Evolutionary conservation across 2,888 invertebrate genomes (phyloP).

Genomic region (Amphipoea oculea): DNA sequence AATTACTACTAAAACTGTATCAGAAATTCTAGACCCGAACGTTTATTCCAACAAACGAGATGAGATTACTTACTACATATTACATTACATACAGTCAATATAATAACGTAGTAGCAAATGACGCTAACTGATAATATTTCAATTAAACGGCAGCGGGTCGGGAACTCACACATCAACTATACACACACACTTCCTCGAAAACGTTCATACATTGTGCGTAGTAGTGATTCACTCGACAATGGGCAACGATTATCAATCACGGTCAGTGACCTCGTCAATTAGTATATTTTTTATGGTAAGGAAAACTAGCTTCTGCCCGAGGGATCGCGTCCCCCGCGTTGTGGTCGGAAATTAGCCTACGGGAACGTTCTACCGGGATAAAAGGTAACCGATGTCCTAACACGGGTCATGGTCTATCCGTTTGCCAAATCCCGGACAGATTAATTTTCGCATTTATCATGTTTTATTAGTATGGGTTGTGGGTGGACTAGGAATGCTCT

Average conservation of each 20-base stretch:
- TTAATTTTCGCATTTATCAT: neutral
- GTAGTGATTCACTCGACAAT: constrained; percentile 65
- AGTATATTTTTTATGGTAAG: constrained; percentile 58
- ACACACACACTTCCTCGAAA: constrained; percentile 24
- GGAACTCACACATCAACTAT: constrained; percentile 9
- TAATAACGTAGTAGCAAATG: constrained; percentile 57
- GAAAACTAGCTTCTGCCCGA: neutral
- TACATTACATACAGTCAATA: constrained; percentile 46
- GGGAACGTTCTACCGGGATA: neutral
- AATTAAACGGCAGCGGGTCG: constrained; percentile 64
- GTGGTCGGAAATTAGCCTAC: neutral
- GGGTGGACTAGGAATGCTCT: constrained; percentile 10
- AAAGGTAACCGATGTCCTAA: neutral
- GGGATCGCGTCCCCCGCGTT: neutral
- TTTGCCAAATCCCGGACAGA: neutral
- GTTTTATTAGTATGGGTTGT: constrained; percentile 9
- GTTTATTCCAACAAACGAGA: constrained; percentile 12
- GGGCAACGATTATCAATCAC: constrained; percentile 64
- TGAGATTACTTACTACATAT: constrained; percentile 54
- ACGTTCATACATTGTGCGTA: constrained; percentile 28
- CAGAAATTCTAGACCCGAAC: constrained; percentile 9
- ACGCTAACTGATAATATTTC: constrained; percentile 67
- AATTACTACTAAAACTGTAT: neutral
- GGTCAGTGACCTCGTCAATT: constrained; percentile 65
- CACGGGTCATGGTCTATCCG: neutral